These are phyloP conservation scores for Hirtodrosophila duncani DNA, from an alignment of 2,888 invertebrate species.

Conservation along the genomic window DNA sequence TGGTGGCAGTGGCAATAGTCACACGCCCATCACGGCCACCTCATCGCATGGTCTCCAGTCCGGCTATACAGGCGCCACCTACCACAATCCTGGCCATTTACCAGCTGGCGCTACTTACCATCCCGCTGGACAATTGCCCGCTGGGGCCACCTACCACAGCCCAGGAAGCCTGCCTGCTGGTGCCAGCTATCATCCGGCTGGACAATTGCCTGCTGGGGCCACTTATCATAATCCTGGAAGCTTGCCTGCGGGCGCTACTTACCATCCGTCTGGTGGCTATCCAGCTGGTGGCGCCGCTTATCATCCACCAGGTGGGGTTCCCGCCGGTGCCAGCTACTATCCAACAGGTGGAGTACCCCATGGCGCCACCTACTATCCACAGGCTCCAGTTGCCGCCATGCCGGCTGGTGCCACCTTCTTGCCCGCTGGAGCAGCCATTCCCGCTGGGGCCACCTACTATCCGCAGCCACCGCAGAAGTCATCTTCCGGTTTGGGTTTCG, in stretches of 20 bases:
- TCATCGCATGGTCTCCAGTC: conserved; percentile 68
- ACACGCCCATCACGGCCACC: conserved; percentile 70
- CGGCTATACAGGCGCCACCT: conserved; percentile 69
- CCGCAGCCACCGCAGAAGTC: conserved; percentile 65
- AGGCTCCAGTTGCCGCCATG: conserved; percentile 49
- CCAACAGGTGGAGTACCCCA: conserved; percentile 57
- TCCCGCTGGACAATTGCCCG: conserved; percentile 59
- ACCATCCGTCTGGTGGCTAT: conserved; percentile 40
- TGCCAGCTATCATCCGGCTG: conserved; percentile 52
- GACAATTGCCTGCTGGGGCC: conserved; percentile 58
- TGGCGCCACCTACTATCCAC: conserved; percentile 64
- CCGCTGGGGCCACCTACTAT: conserved; percentile 66
- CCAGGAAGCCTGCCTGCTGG: conserved; percentile 47
- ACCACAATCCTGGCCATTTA: conserved; percentile 41
- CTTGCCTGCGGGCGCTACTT: conserved; percentile 54
- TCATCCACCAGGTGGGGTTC: conserved; percentile 44
- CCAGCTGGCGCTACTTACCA: conserved; percentile 69
- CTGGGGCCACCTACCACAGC: conserved; percentile 59
- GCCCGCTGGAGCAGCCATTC: conserved; percentile 51
- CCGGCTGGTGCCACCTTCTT: conserved; percentile 68
- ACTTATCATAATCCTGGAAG: conserved; percentile 64
- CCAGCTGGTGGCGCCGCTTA: conserved; percentile 47
- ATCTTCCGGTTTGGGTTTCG: conserved; percentile 73
- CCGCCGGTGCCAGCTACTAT: conserved; percentile 65
- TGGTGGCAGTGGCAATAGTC: conserved; percentile 38